Evolutionary conservation across 2,888 invertebrate species (phyloP), one percentile per base, ranked within the genome.

Genomic region (Pemphredon lugubris): DNA sequence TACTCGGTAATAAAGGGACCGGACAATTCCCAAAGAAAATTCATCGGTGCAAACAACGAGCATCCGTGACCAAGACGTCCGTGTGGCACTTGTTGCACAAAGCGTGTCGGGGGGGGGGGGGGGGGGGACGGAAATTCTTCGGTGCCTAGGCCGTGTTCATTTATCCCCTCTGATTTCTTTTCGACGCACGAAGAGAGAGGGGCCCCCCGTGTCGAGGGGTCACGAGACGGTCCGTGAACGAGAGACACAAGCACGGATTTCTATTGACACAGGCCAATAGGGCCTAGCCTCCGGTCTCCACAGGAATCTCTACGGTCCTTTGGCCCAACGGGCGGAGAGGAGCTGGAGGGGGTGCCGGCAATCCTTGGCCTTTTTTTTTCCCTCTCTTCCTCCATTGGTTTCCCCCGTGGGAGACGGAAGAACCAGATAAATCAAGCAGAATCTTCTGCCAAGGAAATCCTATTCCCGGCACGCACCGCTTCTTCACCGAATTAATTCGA

Each of bases 31-130:
- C 39, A 1, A 21, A 7, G 32, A 66, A 67, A 64, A 73, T 67
- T 54, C 30, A 1, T 64, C 20, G 23, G 23, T 30, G 16, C 48
- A 69, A 69, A 63, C 48, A 54, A 47, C 1, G n/a, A 11, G 30
- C 23, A 71, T 55, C 72, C 39, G 60, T 45, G 40, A 45, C 61
- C 32, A 48, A 63, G 47, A 40, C 55, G 23, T n/a, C n/a, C n/a
- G n/a, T n/a, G n/a, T 30, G 65, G 73, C 81, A 83, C 77, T 84
- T 84, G 81, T 80, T 83, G 82, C 80, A 73, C 75, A 83, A 77
- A 79, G 55, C 60, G 39, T 61, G 57, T 58, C 40, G 58, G 58
- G 32, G n/a, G n/a, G n/a, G n/a, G n/a, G n/a, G n/a, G n/a, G n/a
- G n/a, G n/a, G n/a, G n/a, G 55, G 63, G 50, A 63, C 54, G 51